These are phyloP conservation scores for Clarias batrachus DNA, from an alignment of 2,113 vertebrate species.

Conservation along the genomic window DNA sequence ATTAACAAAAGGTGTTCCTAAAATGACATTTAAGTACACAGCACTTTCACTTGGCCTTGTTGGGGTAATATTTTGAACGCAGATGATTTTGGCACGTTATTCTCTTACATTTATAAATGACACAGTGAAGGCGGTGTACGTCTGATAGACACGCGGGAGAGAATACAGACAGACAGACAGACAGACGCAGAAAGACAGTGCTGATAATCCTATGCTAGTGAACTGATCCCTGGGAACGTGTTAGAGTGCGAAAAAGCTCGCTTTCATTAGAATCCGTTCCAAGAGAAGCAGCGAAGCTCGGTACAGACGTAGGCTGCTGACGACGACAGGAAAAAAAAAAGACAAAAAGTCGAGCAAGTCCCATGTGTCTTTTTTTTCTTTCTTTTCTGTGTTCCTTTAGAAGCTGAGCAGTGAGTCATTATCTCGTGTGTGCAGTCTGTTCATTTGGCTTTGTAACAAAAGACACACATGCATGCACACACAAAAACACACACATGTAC, in stretches of 20 bases:
- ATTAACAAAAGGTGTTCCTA: conserved; percentile 24
- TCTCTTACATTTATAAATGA: neutral
- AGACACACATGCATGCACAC: neutral
- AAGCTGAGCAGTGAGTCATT: neutral
- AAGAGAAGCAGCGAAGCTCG: neutral
- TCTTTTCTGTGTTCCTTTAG: conserved; percentile 19
- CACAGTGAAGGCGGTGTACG: no score
- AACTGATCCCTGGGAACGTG: neutral
- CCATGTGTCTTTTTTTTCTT: neutral
- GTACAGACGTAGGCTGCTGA: neutral
- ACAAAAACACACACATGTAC: neutral
- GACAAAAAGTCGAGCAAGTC: conserved; percentile 4
- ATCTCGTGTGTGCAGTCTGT: conserved; percentile 17
- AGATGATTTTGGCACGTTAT: neutral
- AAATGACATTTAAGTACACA: conserved; percentile 22
- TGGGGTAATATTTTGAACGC: neutral
- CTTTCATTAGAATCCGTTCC: neutral
- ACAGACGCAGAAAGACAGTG: neutral
- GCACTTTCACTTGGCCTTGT: neutral
- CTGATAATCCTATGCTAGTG: neutral
- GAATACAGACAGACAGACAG: neutral
- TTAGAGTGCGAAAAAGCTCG: neutral
- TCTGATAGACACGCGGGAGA: neutral
- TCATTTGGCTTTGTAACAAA: conserved; percentile 23
- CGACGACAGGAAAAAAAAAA: neutral